These are phyloP conservation scores for Rhipidura dahli DNA, from an alignment of 2,113 vertebrate species.

Conservation along the genomic window DNA sequence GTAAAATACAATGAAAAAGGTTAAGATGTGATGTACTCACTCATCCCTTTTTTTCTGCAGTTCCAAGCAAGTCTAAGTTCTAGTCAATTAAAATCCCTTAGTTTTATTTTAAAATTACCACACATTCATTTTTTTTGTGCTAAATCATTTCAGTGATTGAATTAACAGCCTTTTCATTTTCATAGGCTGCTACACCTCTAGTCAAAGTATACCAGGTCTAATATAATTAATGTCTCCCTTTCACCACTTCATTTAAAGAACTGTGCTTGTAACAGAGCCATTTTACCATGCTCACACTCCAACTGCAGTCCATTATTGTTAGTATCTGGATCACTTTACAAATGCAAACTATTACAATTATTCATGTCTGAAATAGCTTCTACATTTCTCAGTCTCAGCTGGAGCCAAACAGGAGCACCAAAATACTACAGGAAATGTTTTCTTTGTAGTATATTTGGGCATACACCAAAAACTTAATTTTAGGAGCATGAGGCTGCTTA, in stretches of 20 bases:
- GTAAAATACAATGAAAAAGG: not conserved
- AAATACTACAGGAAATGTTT: not conserved
- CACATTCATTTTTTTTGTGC: not conserved
- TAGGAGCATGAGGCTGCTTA: not conserved
- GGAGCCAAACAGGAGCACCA: not conserved
- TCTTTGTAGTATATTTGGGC: not conserved
- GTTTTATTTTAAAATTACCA: not conserved
- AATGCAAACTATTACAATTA: not conserved
- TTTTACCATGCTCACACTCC: not conserved
- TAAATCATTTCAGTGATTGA: not conserved
- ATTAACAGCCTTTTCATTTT: not conserved
- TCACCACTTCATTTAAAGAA: not conserved
- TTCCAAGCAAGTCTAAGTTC: not conserved
- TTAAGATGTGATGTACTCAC: not conserved
- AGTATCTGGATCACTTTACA: not conserved
- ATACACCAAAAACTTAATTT: not conserved
- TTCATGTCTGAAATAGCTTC: not conserved
- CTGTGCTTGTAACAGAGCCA: not conserved
- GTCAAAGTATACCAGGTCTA: not conserved
- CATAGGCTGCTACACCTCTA: not conserved
- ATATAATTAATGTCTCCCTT: not conserved
- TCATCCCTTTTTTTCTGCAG: not conserved
- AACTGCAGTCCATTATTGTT: not conserved
- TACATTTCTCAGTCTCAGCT: not conserved
- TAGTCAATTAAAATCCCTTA: not conserved